phyloP scores from a whole-genome alignment of 2,888 invertebrate genomes.

The Parelbella ahira region DNA sequence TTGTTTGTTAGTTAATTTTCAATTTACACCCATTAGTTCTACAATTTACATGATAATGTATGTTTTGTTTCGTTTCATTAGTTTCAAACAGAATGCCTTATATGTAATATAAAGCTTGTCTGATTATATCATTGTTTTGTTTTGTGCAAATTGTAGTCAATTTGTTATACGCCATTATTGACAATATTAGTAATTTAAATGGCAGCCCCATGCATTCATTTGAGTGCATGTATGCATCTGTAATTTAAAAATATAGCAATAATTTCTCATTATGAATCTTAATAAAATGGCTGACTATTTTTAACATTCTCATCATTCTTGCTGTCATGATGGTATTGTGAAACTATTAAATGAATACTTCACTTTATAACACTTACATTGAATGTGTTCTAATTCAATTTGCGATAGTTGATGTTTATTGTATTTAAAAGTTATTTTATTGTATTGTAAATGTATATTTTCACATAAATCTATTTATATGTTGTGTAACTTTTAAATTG shows the following conservation, averaged over 20 bases:
- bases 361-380: constrained; percentile 7
- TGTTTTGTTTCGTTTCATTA: not conserved
- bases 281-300: no score
- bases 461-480: constrained; percentile 13
- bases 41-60: constrained; percentile 1
- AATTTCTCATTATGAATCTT: no score
- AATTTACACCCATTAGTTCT: constrained; percentile 5
- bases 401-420: constrained; percentile 19
- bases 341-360: constrained; percentile 7
- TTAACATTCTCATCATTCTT: not conserved
- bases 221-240: no score
- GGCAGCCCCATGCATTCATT: no score
- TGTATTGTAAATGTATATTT: no score
- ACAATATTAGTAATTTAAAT: not conserved
- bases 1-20: no score
- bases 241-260: no score
- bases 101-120: no score
- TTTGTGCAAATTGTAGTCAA: constrained; percentile 19
- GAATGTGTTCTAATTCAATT: constrained; percentile 20
- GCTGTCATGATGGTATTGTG: constrained; percentile 2
- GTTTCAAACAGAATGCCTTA: no score
- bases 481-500: constrained; percentile 12
- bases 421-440: constrained; percentile 20
- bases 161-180: constrained; percentile 13
- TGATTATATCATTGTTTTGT: no score